These are phyloP conservation scores for Drosophila kuntzei DNA, from an alignment of 2,888 invertebrate genomes.

Conservation along the genomic window DNA sequence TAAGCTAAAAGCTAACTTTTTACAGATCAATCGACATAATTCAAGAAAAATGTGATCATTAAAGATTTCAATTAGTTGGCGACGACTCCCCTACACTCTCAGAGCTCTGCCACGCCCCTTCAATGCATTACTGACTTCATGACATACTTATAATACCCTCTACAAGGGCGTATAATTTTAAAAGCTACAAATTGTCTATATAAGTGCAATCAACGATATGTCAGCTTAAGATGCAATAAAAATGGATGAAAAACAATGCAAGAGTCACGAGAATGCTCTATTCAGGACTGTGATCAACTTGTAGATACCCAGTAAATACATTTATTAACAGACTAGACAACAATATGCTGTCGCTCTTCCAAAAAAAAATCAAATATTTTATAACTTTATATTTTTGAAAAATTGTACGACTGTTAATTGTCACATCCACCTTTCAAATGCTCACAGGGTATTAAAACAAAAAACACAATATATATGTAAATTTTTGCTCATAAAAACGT, in stretches of 20 bases:
- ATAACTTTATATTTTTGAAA: neutral
- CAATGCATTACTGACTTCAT: neutral
- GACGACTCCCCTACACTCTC: too few relatives aligned
- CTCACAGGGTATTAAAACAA: neutral
- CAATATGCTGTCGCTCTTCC: neutral
- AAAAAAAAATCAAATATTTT: neutral
- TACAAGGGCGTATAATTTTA: neutral
- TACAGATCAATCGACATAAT: too few relatives aligned
- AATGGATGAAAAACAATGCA: neutral
- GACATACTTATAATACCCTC: neutral
- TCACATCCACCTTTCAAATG: neutral
- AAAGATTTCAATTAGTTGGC: neutral
- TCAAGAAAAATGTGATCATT: too few relatives aligned
- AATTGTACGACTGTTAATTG: neutral
- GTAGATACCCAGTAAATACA: neutral
- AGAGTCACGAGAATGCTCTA: neutral
- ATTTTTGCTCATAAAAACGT: slow-evolving; percentile 19
- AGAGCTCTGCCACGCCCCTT: neutral
- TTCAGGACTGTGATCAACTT: neutral
- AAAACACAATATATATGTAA: slow-evolving; percentile 11
- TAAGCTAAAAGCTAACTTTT: too few relatives aligned
- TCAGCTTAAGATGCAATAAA: neutral
- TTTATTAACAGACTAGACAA: too few relatives aligned
- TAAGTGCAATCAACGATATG: slow-evolving; percentile 4
- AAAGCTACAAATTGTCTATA: slow-evolving; percentile 3